phyloP scores from a whole-genome alignment of 2,888 invertebrate genomes.

The Anthophora plumipes region DNA sequence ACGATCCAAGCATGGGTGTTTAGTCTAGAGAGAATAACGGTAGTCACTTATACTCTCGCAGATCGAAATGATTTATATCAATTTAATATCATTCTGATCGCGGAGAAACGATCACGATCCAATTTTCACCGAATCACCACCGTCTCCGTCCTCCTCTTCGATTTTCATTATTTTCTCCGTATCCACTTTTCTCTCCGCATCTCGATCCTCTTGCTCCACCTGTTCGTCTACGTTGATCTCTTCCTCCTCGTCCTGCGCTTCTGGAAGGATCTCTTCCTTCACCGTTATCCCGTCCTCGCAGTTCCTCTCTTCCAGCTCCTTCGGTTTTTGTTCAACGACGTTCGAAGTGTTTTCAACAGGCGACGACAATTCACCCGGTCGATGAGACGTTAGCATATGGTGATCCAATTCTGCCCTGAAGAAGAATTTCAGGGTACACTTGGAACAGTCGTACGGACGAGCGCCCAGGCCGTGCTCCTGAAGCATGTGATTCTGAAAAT shows the following conservation, averaged over 20 bases:
- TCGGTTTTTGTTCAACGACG: conserved; percentile 36
- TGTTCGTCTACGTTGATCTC: conserved; percentile 73
- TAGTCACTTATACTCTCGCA: not conserved
- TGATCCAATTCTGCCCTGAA: conserved; percentile 96
- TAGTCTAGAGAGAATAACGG: not conserved
- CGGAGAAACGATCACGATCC: conserved; percentile 55
- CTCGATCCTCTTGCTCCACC: conserved; percentile 51
- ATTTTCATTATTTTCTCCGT: conserved; percentile 45
- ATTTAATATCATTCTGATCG: not conserved
- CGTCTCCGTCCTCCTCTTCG: conserved; percentile 42
- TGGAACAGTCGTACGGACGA: conserved; percentile 93
- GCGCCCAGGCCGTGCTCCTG: conserved; percentile 91
- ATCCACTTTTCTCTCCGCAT: conserved; percentile 38
- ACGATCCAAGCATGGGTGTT: not conserved
- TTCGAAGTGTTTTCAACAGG: conserved; percentile 34
- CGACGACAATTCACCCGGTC: conserved; percentile 43
- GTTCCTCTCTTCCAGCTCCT: conserved; percentile 31
- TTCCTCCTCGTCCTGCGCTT: conserved; percentile 62
- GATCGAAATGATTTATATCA: not conserved
- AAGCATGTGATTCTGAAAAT: conserved; percentile 90
- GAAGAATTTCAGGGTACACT: conserved; percentile 94
- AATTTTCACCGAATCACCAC: conserved; percentile 7
- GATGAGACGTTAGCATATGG: conserved; percentile 85
- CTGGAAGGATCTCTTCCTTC: conserved; percentile 75
- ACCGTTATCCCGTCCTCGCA: conserved; percentile 65